These are phyloP conservation scores for Orussus abietinus DNA, from an alignment of 1,140 invertebrate genomes.

Conservation along the genomic window DNA sequence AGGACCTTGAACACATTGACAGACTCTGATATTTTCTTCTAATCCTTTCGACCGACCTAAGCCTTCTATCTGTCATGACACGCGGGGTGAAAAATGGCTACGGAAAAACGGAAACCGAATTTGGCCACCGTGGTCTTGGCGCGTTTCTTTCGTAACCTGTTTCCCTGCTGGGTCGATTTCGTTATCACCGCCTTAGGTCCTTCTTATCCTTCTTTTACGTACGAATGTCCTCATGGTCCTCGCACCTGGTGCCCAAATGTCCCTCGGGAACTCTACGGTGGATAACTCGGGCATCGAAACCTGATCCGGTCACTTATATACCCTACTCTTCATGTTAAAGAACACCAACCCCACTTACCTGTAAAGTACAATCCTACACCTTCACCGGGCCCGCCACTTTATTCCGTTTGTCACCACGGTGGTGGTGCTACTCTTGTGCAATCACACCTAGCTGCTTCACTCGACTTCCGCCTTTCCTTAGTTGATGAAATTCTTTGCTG, in stretches of 20 bases:
- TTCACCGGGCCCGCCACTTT: conserved; percentile 20
- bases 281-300: too few species aligned
- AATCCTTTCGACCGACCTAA: too few species aligned
- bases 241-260: background rate
- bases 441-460: conserved; percentile 1
- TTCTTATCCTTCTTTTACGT: conserved; percentile 8
- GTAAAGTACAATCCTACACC: conserved; percentile 11
- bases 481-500: too few species aligned
- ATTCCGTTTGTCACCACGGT: background rate
- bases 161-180: too few species aligned
- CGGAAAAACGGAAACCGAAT: too few species aligned
- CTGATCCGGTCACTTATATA: conserved; percentile 38
- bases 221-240: conserved; percentile 9
- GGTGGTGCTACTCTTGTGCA: conserved; percentile 16
- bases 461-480: conserved; percentile 17
- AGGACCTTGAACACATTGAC: conserved; percentile 26
- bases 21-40: too few species aligned
- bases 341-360: conserved; percentile 25
- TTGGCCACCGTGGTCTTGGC: too few species aligned
- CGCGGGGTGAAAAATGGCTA: too few species aligned
- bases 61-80: too few species aligned
- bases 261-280: too few species aligned
- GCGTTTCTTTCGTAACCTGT: too few species aligned
- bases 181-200: too few species aligned
- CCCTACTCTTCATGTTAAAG: conserved; percentile 9